These are phyloP conservation scores for Pachyseris speciosa DNA, from an alignment of 64 coral and sea anemone species.

Conservation along the genomic window DNA sequence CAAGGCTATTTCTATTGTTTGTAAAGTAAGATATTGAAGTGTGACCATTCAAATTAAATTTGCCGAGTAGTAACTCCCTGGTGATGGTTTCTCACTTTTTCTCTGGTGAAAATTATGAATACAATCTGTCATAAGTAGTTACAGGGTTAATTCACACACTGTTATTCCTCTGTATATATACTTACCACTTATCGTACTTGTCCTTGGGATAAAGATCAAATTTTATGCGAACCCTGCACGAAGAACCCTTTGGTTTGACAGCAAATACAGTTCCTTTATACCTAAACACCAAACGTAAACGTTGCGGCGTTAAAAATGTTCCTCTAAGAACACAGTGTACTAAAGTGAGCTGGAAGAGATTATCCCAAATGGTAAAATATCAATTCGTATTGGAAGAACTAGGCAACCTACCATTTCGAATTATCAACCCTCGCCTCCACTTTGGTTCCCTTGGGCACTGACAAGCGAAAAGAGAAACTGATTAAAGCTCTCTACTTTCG, in stretches of 20 bases:
- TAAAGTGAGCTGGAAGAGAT: background rate
- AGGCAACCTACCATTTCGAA: background rate
- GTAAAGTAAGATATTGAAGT: too few relatives aligned
- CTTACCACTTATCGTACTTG: conserved; percentile 87
- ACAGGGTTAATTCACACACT: too few relatives aligned
- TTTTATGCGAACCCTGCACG: conserved; percentile 58
- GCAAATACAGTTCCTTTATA: conserved; percentile 21
- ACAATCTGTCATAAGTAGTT: too few relatives aligned
- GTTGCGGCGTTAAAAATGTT: background rate
- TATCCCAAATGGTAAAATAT: background rate
- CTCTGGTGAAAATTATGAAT: too few relatives aligned
- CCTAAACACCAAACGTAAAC: background rate
- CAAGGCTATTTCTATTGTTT: too few relatives aligned
- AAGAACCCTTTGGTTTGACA: background rate
- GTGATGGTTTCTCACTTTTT: too few relatives aligned
- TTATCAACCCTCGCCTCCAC: conserved; percentile 7
- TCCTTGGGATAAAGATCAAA: conserved; percentile 69
- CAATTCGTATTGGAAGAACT: background rate
- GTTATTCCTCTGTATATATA: too few relatives aligned
- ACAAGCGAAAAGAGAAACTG: background rate
- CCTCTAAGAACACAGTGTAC: background rate
- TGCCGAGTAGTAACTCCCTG: too few relatives aligned
- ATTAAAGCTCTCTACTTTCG: background rate
- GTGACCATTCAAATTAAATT: too few relatives aligned
- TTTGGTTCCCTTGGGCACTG: background rate